Evolutionary conservation across 2,888 invertebrate species (phyloP), one percentile per base, ranked within the genome.

Genomic region (Epiblema foenella): DNA sequence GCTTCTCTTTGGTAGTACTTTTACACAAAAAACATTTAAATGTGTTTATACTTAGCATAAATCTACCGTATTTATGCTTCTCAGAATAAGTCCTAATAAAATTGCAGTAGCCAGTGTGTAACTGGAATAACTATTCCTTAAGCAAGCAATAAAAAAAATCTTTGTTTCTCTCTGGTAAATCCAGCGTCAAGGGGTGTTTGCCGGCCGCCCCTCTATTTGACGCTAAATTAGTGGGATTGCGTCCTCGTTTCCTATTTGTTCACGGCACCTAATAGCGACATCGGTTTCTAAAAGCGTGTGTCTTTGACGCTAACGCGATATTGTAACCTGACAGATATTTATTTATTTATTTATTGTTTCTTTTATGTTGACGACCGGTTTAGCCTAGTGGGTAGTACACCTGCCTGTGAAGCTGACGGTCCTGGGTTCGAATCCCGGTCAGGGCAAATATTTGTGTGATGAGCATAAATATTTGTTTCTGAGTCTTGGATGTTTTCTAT

Each of bases 201-300:
- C 66, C 51, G 58, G n/a, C 42, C 49, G 72, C 74, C 73, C 73
- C 76, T 73, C 76, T 77, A 74, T 79, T 76, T 76, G 75, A 75
- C 73, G 75, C 72, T 66, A 76, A 76, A 78, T 78, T 77, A 77
- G 74, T 74, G 70, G 72, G 76, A 77, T 76, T 74, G 77, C 72
- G 73, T 70, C 75, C 75, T 65, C 65, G 57, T 62, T 69, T 71
- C 69, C 73, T 76, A 74, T 77, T 74, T 75, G 71, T 74, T 74
- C 75, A 54, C 69, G 69, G 59, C 67, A 54, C 69, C 69, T 75
- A 74, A 75, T 76, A 75, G 69, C 69, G 73, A 73, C 74, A 76
- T 78, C 74, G 76, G 75, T 75, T 73, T 73, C 74, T 67, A 57
- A 73, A 68, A 64, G 62, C 59, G 60, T 70, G 52, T 70, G 33